phyloP scores from a whole-genome alignment of 2,888 invertebrate genomes.

The Eremobia ochroleuca region DNA sequence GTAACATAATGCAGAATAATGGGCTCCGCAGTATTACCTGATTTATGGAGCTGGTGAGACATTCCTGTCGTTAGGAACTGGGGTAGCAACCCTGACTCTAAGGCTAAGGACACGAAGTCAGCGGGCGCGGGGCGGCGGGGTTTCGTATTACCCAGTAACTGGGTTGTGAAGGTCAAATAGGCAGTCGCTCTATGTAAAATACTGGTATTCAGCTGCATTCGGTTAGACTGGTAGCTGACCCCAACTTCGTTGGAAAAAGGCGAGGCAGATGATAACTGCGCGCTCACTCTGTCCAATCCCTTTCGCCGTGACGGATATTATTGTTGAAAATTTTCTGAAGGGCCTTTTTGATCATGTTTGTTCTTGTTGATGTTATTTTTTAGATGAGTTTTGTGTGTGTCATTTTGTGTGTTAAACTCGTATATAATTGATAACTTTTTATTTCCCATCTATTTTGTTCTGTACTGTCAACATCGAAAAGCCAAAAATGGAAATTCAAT shows the following conservation, averaged over 20 bases:
- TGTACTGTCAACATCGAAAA: too few species aligned
- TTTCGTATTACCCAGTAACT: too few species aligned
- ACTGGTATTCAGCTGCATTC: too few species aligned
- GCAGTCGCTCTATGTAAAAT: too few species aligned
- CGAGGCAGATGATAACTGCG: too few species aligned
- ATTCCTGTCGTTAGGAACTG: background rate
- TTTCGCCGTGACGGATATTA: background rate
- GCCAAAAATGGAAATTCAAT: constrained; percentile 4
- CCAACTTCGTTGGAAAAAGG: too few species aligned
- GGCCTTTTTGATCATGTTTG: background rate
- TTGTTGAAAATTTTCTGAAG: background rate
- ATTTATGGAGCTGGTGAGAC: background rate
- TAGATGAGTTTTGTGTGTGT: background rate
- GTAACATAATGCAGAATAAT: background rate
- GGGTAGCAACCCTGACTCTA: background rate
- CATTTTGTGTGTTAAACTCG: background rate
- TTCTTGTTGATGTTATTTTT: background rate
- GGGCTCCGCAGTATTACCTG: background rate
- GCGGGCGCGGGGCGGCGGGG: too few species aligned
- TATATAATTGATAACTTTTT: background rate
- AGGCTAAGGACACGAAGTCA: too few species aligned
- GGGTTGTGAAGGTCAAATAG: too few species aligned
- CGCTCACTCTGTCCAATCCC: background rate
- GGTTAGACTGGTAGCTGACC: too few species aligned
- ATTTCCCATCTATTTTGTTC: background rate